These are phyloP conservation scores for Naja naja DNA, from an alignment of 2,113 vertebrate genomes.

Conservation along the genomic window DNA sequence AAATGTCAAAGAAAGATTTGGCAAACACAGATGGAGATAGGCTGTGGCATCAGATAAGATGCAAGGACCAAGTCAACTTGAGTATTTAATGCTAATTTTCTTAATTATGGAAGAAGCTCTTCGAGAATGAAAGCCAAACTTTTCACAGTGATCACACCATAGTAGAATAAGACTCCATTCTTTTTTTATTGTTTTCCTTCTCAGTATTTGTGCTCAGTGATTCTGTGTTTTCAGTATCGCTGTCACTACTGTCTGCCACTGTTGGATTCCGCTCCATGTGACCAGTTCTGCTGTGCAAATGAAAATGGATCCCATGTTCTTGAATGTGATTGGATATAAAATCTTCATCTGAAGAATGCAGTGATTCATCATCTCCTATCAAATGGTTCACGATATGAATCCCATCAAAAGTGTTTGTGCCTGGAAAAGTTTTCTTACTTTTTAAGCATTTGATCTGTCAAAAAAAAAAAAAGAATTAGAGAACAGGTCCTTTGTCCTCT, in stretches of 20 bases:
- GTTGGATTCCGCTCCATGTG: conserved; percentile 76
- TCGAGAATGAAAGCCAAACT: conserved; percentile 47
- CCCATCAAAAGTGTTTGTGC: conserved; percentile 86
- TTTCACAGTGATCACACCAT: conserved; percentile 83
- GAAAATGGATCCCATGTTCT: conserved; percentile 66
- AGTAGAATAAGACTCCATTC: conserved; percentile 80
- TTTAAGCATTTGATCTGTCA: conserved; percentile 88
- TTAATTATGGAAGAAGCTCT: conserved; percentile 46
- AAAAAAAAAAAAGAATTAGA: conserved; percentile 40
- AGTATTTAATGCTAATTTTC: conserved; percentile 39
- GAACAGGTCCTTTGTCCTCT: neutral
- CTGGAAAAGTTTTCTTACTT: conserved; percentile 79
- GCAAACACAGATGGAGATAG: conserved; percentile 74
- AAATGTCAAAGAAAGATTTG: conserved; percentile 72
- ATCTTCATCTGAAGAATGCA: conserved; percentile 92
- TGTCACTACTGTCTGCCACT: conserved; percentile 82
- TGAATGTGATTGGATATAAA: conserved; percentile 71
- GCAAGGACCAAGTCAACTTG: conserved; percentile 36
- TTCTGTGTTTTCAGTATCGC: conserved; percentile 76
- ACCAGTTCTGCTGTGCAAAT: conserved; percentile 62
- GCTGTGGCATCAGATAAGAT: conserved; percentile 49
- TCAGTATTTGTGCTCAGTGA: conserved; percentile 56
- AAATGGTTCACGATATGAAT: conserved; percentile 97
- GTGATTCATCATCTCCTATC: conserved; percentile 79
- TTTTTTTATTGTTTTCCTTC: conserved; percentile 69